Percentiles rank a stretch among this genome's conserved stretches.
Evolutionary conservation across 2,888 invertebrate species (phyloP).

Genomic region (Abrostola triplasia): DNA sequence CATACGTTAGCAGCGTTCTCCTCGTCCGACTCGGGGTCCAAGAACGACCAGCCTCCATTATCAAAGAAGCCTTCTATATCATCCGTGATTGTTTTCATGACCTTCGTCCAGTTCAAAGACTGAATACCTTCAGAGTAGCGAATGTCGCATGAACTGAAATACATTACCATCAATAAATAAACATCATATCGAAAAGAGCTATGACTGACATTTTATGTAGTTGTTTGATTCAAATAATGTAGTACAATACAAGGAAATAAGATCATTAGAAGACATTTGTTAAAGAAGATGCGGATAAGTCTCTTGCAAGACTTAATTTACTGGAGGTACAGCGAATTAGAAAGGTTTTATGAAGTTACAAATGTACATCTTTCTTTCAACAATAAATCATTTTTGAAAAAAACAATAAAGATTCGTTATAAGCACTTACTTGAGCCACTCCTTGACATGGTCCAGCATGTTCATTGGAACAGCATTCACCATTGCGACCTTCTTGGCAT

Average conservation of each 20-base stretch:
- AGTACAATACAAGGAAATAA: no score
- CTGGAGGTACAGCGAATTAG: no score
- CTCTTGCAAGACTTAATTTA: no score
- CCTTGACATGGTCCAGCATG: slow-evolving; percentile 99
- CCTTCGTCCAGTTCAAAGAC: slow-evolving; percentile 99
- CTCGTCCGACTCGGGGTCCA: slow-evolving; percentile 97
- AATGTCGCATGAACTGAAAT: slow-evolving; percentile 96
- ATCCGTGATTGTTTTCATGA: slow-evolving; percentile 99
- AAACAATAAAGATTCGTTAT: neutral
- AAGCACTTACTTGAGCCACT: slow-evolving; percentile 97
- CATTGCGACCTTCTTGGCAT: slow-evolving; percentile 97
- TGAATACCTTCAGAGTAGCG: slow-evolving; percentile 99
- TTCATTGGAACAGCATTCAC: slow-evolving; percentile 99
- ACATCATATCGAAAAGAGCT: neutral
- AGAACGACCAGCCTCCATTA: slow-evolving; percentile 99
- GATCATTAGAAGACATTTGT: no score
- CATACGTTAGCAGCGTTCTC: slow-evolving; percentile 83
- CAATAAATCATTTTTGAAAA: neutral
- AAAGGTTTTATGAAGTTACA: no score
- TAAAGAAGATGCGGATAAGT: no score
- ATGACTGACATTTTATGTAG: no score
- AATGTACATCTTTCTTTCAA: neutral
- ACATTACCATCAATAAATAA: neutral
- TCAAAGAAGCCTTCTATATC: slow-evolving; percentile 99
- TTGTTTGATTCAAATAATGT: no score